Percentiles rank a stretch among this genome's conserved stretches.
Conservation (phyloP, 2,113 vertebrate genomes). For the human region GRCh38 chr2:15768501-15769000, state of each 20-base stretch:
- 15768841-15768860: conserved; percentile 70
- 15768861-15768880: conserved; percentile 64
- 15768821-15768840: conserved; percentile 43
- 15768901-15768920: conserved; percentile 50
- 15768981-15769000: not conserved
- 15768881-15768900: conserved; percentile 71
- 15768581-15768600: conserved; percentile 2
- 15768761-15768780: conserved; percentile 58
- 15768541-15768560: not conserved
- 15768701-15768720: not conserved
- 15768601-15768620: not conserved
- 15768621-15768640: conserved; percentile 20
- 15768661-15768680: conserved; percentile 31
- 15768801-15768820: conserved; percentile 65
- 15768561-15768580: not conserved
- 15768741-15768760: conserved; percentile 67
- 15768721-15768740: conserved; percentile 43
- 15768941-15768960: not conserved
- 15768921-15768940: not conserved
- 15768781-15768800: conserved; percentile 37
- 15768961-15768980: not conserved
- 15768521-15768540: not conserved
- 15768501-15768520: not conserved
- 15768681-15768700: not conserved
- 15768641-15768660: not conserved